Conservation (phyloP, 1,140 invertebrate genomes). For the Habropoda laboriosa region DNA sequence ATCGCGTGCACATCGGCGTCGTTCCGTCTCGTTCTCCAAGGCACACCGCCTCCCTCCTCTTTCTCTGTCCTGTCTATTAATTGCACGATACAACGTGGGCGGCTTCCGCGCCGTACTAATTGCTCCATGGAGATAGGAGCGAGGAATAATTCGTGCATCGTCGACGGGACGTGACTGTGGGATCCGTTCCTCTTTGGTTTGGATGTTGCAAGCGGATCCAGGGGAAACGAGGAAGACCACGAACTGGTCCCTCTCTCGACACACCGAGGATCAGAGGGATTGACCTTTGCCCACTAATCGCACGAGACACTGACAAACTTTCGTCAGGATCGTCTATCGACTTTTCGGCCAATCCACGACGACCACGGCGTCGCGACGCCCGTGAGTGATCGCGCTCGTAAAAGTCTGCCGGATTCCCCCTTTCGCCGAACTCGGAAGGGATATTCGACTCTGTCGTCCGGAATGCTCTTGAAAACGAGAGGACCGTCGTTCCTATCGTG, state of each 20-base stretch:
- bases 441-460: constrained; percentile 52
- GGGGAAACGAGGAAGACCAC: constrained; percentile 49
- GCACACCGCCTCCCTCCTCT: neutral
- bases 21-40: constrained; percentile 34
- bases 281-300: constrained; percentile 63
- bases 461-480: constrained; percentile 15
- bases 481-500: neutral
- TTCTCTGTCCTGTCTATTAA: constrained; percentile 71
- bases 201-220: constrained; percentile 10
- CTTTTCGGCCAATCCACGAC: neutral
- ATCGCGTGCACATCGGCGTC: constrained; percentile 61
- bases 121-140: constrained; percentile 64
- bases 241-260: neutral
- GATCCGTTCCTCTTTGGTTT: constrained; percentile 1
- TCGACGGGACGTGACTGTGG: constrained; percentile 39
- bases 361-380: constrained; percentile 51
- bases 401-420: constrained; percentile 44
- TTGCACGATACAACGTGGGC: constrained; percentile 74
- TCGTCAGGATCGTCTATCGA: constrained; percentile 40
- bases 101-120: constrained; percentile 73
- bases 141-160: constrained; percentile 66
- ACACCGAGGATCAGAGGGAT: constrained; percentile 54
- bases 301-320: constrained; percentile 63
- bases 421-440: constrained; percentile 17
- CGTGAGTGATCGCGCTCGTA: constrained; percentile 62